Base-by-base conservation (phyloP, 2,113 vertebrate genomes). In the Ancistrus triradiatus region DNA sequence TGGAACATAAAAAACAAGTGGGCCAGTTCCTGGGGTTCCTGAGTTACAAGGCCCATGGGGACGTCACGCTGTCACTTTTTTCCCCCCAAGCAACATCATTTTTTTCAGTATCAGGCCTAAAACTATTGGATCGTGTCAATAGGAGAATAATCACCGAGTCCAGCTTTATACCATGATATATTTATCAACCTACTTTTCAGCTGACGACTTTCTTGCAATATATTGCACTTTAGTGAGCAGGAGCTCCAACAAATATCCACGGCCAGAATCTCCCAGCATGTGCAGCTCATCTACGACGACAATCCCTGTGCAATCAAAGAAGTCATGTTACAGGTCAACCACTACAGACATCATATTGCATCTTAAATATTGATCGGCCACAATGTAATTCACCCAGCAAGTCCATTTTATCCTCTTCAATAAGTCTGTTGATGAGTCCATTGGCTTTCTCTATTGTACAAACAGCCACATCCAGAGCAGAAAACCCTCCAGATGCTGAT, bases 391-490 rank as follows among this genome's bases (percentile, higher is more conserved):
- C 89, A 99, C 96, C 95, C 59, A 99, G 77, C 18, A 87, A 78
- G 70, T 87, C 86, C 81, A 98, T 88, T 64, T 74, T 86, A 53
- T 91, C 85, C 70, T 99, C 95, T 68, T 97, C 93, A 78, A 98
- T 97, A 9, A 99, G 91, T 71, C 88, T 90, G 66, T 98, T 98
- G 65, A 98, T 78, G 6, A 98, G 84, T 50, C 94, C 87, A 10
- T 98, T 98, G 67, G 96, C 96, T 85, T 94, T 95, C 84, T 98
- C 95, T 51, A 98, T 98, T 69, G 96, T 98, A 80, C 96, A 98
- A 68, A 98, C 92, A 68, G 95, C 96, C 70, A 98, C 81, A 68
- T 98, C 95, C 79, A 98, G 66, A 0, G 86, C 77, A 57, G 84
- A 79, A 70, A 98, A 98, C 13, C 59, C 83, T 22, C 88, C 83